Evolutionary conservation across 2,797 vertebrate genomes (phyloP).

Genomic region (Sebastes steindachneri): DNA sequence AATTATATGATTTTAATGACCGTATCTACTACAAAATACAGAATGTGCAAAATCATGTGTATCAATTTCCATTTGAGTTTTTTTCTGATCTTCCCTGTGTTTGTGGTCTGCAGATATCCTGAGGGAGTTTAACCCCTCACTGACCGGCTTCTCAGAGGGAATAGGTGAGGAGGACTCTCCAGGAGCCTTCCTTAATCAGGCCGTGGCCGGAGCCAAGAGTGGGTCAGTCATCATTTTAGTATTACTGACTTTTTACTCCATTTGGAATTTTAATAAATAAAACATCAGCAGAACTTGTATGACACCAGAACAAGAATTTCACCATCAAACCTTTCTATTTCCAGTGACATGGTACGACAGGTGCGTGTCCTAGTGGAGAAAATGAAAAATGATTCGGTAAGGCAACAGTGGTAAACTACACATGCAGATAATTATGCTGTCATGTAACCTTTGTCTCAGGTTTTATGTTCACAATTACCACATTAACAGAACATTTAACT

Average conservation of each 20-base stretch:
- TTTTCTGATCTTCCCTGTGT: not conserved
- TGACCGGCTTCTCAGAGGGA: conserved; percentile 86
- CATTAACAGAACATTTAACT: not conserved
- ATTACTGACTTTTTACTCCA: not conserved
- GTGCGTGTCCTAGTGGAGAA: conserved; percentile 82
- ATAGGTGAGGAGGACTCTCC: conserved; percentile 50
- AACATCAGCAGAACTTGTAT: not conserved
- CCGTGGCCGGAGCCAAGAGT: conserved; percentile 87
- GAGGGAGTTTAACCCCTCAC: conserved; percentile 81
- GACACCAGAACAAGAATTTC: not conserved
- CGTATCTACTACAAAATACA: not conserved
- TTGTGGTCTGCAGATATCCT: conserved; percentile 87
- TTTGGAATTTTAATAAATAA: not conserved
- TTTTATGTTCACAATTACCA: not conserved
- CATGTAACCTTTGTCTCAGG: not conserved
- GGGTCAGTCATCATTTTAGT: conserved; percentile 75
- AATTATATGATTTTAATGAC: not conserved
- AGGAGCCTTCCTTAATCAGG: conserved; percentile 89
- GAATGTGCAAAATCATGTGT: not conserved
- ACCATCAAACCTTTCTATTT: conserved; percentile 33
- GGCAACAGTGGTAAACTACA: not conserved
- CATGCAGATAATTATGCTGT: not conserved
- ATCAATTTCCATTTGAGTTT: not conserved
- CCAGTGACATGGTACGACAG: conserved; percentile 86
- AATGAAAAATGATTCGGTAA: conserved; percentile 89